Evolutionary conservation across 2,113 vertebrate species (phyloP).

Genomic region (Eudyptes chrysolophus): DNA sequence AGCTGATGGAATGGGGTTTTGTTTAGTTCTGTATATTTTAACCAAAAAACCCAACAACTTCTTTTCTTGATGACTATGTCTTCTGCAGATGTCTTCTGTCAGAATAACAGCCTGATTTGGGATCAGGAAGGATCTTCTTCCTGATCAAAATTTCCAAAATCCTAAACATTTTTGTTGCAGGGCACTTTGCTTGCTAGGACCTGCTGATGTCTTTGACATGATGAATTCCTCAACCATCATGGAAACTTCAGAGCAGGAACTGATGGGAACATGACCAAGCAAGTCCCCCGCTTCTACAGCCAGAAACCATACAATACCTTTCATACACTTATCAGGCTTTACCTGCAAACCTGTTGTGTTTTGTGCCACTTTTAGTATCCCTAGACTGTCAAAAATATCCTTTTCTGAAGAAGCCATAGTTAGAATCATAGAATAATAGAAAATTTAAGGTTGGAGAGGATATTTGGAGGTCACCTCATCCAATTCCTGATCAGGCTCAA

Average conservation of each 20-base stretch:
- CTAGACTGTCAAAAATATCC: neutral
- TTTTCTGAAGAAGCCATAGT: neutral
- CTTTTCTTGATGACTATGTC: fast-evolving
- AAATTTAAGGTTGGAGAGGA: neutral
- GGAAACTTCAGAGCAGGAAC: neutral
- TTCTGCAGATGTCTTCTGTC: neutral
- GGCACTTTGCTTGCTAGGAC: neutral
- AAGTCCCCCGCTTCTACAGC: neutral
- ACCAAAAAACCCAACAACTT: neutral
- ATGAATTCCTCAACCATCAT: neutral
- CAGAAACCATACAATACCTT: neutral
- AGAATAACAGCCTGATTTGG: neutral
- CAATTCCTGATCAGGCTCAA: neutral
- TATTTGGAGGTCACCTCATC: neutral
- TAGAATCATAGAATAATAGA: neutral
- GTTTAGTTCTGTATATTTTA: neutral
- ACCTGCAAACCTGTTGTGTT: neutral
- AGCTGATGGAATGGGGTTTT: neutral
- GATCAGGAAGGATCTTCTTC: neutral
- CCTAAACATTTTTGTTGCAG: neutral
- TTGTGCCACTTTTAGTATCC: neutral
- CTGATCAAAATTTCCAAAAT: neutral
- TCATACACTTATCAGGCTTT: neutral
- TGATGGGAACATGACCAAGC: neutral
- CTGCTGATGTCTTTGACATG: neutral